phyloP scores from a whole-genome alignment of 2,888 invertebrate genomes.

The Sphaeridia pumilis region DNA sequence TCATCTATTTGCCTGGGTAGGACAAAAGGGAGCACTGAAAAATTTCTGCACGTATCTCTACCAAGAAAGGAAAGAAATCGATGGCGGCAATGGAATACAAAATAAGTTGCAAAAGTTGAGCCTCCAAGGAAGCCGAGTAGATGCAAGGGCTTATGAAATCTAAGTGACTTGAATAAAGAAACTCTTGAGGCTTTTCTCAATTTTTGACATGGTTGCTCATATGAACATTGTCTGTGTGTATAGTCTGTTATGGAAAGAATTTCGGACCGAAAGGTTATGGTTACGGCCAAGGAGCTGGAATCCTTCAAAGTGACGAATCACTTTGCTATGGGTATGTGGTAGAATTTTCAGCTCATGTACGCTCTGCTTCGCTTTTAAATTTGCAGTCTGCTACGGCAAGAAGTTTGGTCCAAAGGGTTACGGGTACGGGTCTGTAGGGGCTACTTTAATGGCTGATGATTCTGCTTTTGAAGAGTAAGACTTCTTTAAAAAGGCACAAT shows the following conservation, averaged over 20 bases:
- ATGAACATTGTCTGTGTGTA: conserved; percentile 30
- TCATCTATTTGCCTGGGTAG: no score
- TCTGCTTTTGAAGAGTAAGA: conserved; percentile 25
- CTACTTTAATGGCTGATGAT: conserved; percentile 77
- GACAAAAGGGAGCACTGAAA: no score
- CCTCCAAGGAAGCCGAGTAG: no score
- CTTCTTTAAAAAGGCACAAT: no score
- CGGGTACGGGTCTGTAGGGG: conserved; percentile 93
- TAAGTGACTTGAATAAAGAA: no score
- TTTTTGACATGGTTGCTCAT: no score
- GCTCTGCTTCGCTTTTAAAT: conserved; percentile 23
- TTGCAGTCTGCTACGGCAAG: conserved; percentile 85
- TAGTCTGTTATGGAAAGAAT: conserved; percentile 92
- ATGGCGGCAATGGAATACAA: no score
- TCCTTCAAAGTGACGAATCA: conserved; percentile 71
- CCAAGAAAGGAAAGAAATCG: no score
- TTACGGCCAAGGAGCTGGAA: conserved; percentile 92
- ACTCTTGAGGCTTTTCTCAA: no score
- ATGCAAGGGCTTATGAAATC: no score
- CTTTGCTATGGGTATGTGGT: conserved; percentile 66
- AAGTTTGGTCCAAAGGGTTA: conserved; percentile 96
- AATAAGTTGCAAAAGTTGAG: no score
- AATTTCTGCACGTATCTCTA: no score
- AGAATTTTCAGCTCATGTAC: conserved; percentile 17
- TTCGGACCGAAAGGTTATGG: conserved; percentile 97